Conservation (phyloP, 2,888 invertebrate genomes). For the Conchocele bisecta region DNA sequence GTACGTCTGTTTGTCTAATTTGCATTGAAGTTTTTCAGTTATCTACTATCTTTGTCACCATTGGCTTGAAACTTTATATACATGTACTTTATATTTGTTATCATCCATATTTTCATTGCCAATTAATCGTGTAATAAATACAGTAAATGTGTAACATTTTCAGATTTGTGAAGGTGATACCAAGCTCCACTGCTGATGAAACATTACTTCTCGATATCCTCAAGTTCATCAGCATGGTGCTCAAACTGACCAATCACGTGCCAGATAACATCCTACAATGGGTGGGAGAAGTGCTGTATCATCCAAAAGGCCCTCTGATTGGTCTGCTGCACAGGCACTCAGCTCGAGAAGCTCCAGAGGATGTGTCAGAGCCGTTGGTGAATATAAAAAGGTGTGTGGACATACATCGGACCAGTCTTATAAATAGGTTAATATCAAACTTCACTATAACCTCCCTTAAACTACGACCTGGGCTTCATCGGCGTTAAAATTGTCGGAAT, state of each 20-base stretch:
- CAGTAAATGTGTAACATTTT: slow-evolving; percentile 10
- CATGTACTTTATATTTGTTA: too few species aligned
- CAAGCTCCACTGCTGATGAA: slow-evolving; percentile 78
- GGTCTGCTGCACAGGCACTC: slow-evolving; percentile 70
- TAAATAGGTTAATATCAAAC: too few species aligned
- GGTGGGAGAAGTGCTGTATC: slow-evolving; percentile 76
- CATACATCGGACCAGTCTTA: too few species aligned
- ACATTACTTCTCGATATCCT: slow-evolving; percentile 75
- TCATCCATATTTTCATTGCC: too few species aligned
- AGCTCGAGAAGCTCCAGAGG: slow-evolving; percentile 63
- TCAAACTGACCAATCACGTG: slow-evolving; percentile 66
- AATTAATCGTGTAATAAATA: too few species aligned
- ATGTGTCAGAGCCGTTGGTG: slow-evolving; percentile 64
- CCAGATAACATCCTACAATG: slow-evolving; percentile 71
- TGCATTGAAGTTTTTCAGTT: too few species aligned
- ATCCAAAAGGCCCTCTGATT: slow-evolving; percentile 77
- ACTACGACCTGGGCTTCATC: too few species aligned
- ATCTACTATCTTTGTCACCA: too few species aligned
- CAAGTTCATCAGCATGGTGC: slow-evolving; percentile 67
- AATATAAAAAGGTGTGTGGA: slow-evolving; percentile 73
- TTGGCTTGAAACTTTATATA: too few species aligned
- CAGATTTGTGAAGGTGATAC: slow-evolving; percentile 79
- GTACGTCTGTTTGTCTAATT: too few species aligned
- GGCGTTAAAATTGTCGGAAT: not conserved
- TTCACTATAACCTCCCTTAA: too few species aligned